phyloP scores from a whole-genome alignment of 2,888 invertebrate species.

The Dasysyrphus tricinctus region DNA sequence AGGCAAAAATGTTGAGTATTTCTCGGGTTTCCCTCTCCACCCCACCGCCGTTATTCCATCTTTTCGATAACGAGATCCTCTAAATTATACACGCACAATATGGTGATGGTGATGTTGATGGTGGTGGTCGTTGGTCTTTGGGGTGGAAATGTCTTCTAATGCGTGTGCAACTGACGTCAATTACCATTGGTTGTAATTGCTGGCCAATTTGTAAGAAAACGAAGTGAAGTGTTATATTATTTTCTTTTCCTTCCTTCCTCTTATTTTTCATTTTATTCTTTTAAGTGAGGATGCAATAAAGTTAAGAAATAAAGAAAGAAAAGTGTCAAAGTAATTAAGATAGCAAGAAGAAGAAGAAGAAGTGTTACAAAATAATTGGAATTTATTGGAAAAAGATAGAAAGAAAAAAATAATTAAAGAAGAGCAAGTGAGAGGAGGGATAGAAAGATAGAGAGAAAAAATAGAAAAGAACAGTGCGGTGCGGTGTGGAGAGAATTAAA shows the following conservation, averaged over 20 bases:
- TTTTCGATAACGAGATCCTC: neutral
- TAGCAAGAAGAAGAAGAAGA: conserved; percentile 4
- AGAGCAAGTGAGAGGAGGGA: neutral
- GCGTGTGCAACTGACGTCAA: conserved; percentile 58
- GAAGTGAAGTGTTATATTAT: conserved; percentile 40
- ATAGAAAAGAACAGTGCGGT: conserved; percentile 6
- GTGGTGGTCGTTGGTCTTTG: conserved; percentile 10
- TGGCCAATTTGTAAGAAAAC: conserved; percentile 54
- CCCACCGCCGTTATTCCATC: neutral
- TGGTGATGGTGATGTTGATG: neutral
- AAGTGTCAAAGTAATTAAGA: conserved; percentile 54
- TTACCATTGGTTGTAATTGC: conserved; percentile 60
- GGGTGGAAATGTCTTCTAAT: conserved; percentile 19
- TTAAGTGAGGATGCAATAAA: conserved; percentile 18
- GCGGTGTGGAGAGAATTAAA: neutral
- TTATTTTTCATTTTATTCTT: neutral
- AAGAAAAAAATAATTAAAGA: no score
- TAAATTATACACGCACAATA: conserved; percentile 38
- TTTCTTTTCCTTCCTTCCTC: neutral
- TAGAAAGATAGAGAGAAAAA: neutral
- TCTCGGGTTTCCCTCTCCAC: neutral
- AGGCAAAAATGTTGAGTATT: conserved; percentile 11
- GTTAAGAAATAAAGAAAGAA: conserved; percentile 16
- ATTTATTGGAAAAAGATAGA: conserved; percentile 28
- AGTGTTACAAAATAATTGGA: conserved; percentile 52